A percentile compares a stretch with the other conserved stretches of the same genome.
Evolutionary conservation across 2,113 vertebrate species (phyloP).

Genomic region (Tautogolabrus adspersus): DNA sequence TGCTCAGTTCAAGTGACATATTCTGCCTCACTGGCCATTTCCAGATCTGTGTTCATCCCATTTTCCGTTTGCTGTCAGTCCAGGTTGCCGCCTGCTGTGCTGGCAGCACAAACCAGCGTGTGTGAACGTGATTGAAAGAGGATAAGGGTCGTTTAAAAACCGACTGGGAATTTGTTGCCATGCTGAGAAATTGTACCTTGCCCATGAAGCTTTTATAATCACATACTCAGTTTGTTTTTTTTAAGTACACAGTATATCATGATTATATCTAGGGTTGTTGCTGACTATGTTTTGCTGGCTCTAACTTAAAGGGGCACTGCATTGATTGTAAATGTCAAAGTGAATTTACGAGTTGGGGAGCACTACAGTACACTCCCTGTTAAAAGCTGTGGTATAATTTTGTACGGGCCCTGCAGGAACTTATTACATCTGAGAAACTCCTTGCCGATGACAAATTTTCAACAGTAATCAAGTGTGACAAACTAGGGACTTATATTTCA

Average conservation of each 20-base stretch:
- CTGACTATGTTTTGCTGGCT: slow-evolving; percentile 28
- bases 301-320: slow-evolving; percentile 10
- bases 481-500: too few relatives aligned
- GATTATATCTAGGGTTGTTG: slow-evolving; percentile 18
- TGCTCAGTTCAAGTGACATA: background rate
- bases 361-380: too few relatives aligned
- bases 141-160: too few relatives aligned
- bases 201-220: slow-evolving; percentile 14
- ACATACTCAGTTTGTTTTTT: slow-evolving; percentile 12
- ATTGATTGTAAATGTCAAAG: slow-evolving; percentile 21
- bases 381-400: too few relatives aligned
- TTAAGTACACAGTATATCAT: slow-evolving; percentile 24
- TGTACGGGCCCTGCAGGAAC: background rate
- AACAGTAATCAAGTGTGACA: too few relatives aligned
- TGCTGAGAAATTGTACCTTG: background rate
- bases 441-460: too few relatives aligned
- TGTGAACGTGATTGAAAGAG: slow-evolving; percentile 13
- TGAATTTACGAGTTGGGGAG: slow-evolving; percentile 7
- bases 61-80: slow-evolving; percentile 34
- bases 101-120: slow-evolving; percentile 5
- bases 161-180: background rate
- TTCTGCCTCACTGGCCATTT: slow-evolving; percentile 5
- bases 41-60: background rate
- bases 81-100: slow-evolving; percentile 41
- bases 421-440: slow-evolving; percentile 15